Evolutionary conservation across 2,113 vertebrate species (phyloP).

Genomic region (Boleophthalmus pectinirostris): DNA sequence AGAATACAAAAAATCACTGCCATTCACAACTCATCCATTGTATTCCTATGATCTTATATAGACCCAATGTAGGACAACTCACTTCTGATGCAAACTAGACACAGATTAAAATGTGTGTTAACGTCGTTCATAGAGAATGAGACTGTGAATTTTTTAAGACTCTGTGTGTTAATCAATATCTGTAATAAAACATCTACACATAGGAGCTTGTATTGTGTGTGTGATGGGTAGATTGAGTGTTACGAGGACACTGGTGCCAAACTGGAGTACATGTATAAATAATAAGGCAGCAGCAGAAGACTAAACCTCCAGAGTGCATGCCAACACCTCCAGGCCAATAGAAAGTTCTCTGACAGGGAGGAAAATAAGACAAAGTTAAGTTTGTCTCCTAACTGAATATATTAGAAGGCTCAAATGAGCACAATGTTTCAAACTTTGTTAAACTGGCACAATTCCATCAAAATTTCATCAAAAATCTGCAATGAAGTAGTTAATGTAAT

Average conservation of each 20-base stretch:
- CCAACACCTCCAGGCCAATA: slow-evolving; percentile 42
- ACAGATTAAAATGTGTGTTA: slow-evolving; percentile 40
- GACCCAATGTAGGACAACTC: slow-evolving; percentile 43
- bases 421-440: slow-evolving; percentile 1
- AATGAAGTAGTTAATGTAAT: neutral
- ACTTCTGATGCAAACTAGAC: slow-evolving; percentile 40
- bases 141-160: slow-evolving; percentile 41
- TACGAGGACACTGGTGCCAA: slow-evolving; percentile 35
- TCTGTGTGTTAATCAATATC: slow-evolving; percentile 37
- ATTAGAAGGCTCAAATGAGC: neutral
- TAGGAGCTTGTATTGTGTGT: slow-evolving; percentile 50
- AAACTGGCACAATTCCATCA: slow-evolving; percentile 2
- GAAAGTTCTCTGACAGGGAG: slow-evolving; percentile 26
- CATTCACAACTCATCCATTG: slow-evolving; percentile 49
- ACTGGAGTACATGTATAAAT: slow-evolving; percentile 52
- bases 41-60: slow-evolving; percentile 58
- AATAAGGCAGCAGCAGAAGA: slow-evolving; percentile 46
- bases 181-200: slow-evolving; percentile 37
- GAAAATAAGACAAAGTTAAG: slow-evolving; percentile 15
- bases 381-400: slow-evolving; percentile 16
- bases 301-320: slow-evolving; percentile 31
- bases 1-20: slow-evolving; percentile 28
- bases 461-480: neutral
- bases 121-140: slow-evolving; percentile 56
- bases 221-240: slow-evolving; percentile 36